Percentiles rank a stretch among this genome's conserved stretches.
Conservation (phyloP, 64 coral and sea anemone genomes). For the Acropora tenuis region DNA sequence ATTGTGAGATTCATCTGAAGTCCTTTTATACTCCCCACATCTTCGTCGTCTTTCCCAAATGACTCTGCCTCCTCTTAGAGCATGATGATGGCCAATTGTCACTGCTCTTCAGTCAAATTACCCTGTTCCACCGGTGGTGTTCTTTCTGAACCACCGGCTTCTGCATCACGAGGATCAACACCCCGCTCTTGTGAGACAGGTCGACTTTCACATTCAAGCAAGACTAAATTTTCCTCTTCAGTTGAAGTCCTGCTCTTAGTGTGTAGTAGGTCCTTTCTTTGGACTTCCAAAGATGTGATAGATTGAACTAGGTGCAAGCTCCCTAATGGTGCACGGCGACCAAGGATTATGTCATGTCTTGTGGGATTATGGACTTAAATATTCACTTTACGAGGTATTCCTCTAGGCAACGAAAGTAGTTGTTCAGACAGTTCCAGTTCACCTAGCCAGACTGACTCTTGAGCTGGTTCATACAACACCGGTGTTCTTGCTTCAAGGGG, state of each 20-base stretch:
- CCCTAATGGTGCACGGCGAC: not conserved
- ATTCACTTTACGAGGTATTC: not conserved
- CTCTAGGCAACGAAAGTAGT: not conserved
- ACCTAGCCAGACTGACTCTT: not conserved
- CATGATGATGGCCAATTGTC: not conserved
- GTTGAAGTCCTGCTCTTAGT: not conserved
- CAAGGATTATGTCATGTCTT: slow-evolving; percentile 29
- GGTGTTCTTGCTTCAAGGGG: slow-evolving; percentile 9
- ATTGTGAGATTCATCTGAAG: not conserved
- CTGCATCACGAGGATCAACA: not conserved
- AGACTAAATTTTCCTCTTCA: not conserved
- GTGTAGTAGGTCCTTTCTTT: not conserved
- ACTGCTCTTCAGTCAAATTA: not conserved
- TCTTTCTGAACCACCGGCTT: not conserved
- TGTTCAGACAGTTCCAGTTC: not conserved
- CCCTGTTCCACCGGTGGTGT: not conserved
- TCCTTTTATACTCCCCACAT: not conserved
- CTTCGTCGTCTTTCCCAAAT: not conserved
- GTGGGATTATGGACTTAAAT: not conserved
- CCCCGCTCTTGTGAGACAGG: not conserved
- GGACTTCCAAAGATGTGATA: not conserved
- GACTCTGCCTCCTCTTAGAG: not conserved
- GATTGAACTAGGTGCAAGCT: not conserved
- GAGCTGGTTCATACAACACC: slow-evolving; percentile 4
- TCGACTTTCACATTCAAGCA: not conserved